Conservation (phyloP, 2,797 vertebrate genomes). For the Denticeps clupeoides region DNA sequence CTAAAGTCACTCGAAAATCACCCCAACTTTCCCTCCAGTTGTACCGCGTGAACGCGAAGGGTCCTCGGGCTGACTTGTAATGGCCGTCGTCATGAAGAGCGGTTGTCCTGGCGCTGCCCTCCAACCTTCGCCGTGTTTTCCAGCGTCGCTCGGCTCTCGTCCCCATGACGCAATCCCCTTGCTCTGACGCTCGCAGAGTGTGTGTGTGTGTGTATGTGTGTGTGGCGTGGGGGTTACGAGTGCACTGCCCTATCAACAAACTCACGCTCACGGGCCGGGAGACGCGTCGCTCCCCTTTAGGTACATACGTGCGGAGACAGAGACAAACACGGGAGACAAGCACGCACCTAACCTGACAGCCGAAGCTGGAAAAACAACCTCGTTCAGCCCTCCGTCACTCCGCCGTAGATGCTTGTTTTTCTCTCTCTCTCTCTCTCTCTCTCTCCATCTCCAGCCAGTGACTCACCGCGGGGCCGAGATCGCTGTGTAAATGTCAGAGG, state of each 20-base stretch:
- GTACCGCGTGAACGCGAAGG: no score
- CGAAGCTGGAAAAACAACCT: conserved; percentile 17
- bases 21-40: no score
- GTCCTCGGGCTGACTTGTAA: neutral
- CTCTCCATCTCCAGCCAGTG: conserved; percentile 31
- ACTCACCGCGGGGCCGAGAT: conserved; percentile 44
- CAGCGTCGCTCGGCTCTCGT: neutral
- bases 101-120: neutral
- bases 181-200: neutral
- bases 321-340: conserved; percentile 15
- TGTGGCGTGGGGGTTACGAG: no score
- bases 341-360: conserved; percentile 9
- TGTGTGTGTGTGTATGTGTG: no score
- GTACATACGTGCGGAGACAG: conserved; percentile 6
- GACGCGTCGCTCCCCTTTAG: no score
- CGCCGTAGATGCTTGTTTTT: neutral
- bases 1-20: no score
- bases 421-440: neutral
- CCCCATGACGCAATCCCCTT: neutral
- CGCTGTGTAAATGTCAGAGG: conserved; percentile 59
- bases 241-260: conserved; percentile 9
- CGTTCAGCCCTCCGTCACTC: conserved; percentile 9
- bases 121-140: neutral
- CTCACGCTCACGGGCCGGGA: conserved; percentile 8
- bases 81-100: neutral